Conservation (phyloP, 92 coral and sea anemone species). For the Heteractis magnifica region DNA sequence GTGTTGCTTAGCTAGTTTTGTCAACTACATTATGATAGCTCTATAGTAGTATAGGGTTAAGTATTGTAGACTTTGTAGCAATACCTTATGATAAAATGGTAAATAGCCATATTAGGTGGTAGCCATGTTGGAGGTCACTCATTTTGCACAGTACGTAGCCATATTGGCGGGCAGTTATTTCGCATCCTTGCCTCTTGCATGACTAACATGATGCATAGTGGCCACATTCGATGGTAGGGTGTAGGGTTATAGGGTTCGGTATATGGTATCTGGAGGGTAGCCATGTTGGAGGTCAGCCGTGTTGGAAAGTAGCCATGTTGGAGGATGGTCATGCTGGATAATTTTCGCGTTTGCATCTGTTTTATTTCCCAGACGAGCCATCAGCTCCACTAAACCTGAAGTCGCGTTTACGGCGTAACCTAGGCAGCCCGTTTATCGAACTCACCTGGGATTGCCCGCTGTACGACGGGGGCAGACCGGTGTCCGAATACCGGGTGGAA, state of each 20-base stretch:
- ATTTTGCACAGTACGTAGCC: neutral
- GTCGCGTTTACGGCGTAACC: slow-evolving; percentile 19
- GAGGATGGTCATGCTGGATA: neutral
- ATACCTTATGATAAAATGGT: neutral
- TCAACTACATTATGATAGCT: too few relatives aligned
- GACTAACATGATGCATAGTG: neutral
- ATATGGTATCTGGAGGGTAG: neutral
- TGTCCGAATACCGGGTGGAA: slow-evolving; percentile 32
- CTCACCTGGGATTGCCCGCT: slow-evolving; percentile 36
- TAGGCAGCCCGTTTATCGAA: slow-evolving; percentile 25
- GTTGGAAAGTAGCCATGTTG: neutral
- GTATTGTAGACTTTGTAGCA: too few relatives aligned
- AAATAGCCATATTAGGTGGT: neutral
- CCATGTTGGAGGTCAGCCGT: neutral
- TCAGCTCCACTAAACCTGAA: slow-evolving; percentile 31
- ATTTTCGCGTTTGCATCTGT: neutral
- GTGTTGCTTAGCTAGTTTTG: neutral
- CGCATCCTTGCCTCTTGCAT: neutral
- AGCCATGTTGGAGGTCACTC: neutral
- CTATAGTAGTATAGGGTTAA: too few relatives aligned
- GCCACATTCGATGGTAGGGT: neutral
- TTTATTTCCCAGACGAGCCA: slow-evolving; percentile 24
- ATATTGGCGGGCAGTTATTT: neutral
- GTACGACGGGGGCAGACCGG: slow-evolving; percentile 34
- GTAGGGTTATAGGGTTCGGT: neutral